Evolutionary conservation across 2,797 vertebrate genomes (phyloP), one percentile per base, ranked within the genome.

Genomic region (Etheostoma perlongum): DNA sequence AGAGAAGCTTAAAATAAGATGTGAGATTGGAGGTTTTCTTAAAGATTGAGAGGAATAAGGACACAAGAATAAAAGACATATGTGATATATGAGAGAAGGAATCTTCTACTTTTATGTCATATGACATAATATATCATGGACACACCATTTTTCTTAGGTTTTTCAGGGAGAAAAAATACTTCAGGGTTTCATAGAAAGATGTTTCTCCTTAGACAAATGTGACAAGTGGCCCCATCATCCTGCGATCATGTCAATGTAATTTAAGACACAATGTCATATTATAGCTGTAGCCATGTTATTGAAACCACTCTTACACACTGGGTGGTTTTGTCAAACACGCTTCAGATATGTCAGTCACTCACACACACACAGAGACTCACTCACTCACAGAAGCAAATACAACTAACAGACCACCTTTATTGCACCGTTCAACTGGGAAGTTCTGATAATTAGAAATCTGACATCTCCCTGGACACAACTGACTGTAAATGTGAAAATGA

Each of bases 311-410:
- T 64, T 82, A 60, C 71, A 53, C 55, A 62, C 46, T 52, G 69
- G 82, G 85, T 77, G 92, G 89, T 86, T 93, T 88, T 88, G 84
- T 91, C 75, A 76, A 76, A 91, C 82, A 82, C 76, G 81, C 71
- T 89, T 60, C 73, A 86, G 84, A 90, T 90, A 87, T 89, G 85
- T 74, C 74, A 70, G 36, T 36, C 33, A 36, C 33, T 2, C 33
- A 36, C 33, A 36, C 33, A 36, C 33, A 36, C 33, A 36, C 33
- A 6, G 30, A 30, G 27, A 30, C 65, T 51, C 2, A 30, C 88
- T 88, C 76, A 73, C 91, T 88, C 81, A 82, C 83, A 88, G 80
- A 74, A 67, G 76, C 14, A 51, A 82, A 80, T 66, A 67, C 67
- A 71, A 74, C 36, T 53, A 72, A 83, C 85, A 71, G 78, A 71